phyloP scores from a whole-genome alignment of 2,113 vertebrate genomes.

The Thunnus thynnus region DNA sequence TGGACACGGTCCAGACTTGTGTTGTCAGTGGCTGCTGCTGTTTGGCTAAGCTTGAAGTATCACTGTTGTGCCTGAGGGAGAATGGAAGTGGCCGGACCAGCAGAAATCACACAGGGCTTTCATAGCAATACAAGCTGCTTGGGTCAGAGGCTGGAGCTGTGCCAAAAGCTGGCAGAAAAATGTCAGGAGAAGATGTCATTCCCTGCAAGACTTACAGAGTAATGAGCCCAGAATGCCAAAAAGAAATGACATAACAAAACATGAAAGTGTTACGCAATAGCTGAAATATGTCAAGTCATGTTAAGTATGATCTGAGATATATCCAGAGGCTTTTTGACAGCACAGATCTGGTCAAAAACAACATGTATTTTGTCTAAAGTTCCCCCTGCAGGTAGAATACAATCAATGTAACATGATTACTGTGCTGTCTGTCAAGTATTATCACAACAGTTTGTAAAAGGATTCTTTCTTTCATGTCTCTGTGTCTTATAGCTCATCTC shows the following conservation, averaged over 20 bases:
- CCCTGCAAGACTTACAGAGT: background rate
- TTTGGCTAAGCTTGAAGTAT: constrained; percentile 27
- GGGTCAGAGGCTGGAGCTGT: constrained; percentile 14
- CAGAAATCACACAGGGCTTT: constrained; percentile 66
- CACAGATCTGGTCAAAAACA: background rate
- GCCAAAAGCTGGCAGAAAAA: constrained; percentile 11
- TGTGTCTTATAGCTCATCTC: constrained; percentile 88
- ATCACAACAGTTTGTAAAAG: background rate
- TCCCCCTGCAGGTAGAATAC: too few species aligned
- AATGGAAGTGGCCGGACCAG: constrained; percentile 52
- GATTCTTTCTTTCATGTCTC: background rate
- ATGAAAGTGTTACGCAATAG: background rate
- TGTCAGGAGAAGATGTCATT: background rate
- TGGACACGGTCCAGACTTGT: constrained; percentile 12
- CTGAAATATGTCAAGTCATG: background rate
- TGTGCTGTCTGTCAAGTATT: too few species aligned
- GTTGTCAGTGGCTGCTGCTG: constrained; percentile 29
- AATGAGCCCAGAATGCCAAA: background rate
- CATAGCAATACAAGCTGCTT: constrained; percentile 1
- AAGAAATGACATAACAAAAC: background rate
- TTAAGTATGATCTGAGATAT: background rate
- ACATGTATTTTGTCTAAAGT: too few species aligned
- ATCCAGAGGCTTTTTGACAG: background rate
- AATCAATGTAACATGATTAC: too few species aligned
- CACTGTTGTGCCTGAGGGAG: constrained; percentile 38